These are phyloP conservation scores for Aix galericulata DNA, from an alignment of 2,113 vertebrate species.

Conservation along the genomic window DNA sequence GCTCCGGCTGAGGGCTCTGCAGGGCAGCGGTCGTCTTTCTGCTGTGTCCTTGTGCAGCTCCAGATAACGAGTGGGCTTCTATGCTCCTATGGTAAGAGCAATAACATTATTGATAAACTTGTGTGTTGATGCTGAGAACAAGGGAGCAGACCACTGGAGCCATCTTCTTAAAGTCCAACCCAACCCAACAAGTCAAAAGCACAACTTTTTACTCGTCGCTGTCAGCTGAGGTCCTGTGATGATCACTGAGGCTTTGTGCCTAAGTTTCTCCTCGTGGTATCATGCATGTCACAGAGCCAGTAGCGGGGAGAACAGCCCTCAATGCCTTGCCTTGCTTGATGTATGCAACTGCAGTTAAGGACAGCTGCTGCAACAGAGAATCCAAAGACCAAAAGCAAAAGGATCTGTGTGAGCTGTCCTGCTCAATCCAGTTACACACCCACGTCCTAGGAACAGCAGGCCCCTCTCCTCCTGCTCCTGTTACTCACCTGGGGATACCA, in stretches of 20 bases:
- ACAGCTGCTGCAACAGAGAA: background rate
- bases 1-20: background rate
- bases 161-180: background rate
- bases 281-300: background rate
- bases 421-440: too few species aligned
- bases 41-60: background rate
- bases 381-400: background rate
- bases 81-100: background rate
- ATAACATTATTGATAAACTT: background rate
- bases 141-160: fast-evolving
- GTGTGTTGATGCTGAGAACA: background rate
- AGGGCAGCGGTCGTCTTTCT: background rate
- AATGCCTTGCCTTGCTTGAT: background rate
- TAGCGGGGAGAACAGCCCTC: background rate
- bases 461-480: background rate
- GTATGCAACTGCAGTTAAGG: background rate
- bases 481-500: background rate
- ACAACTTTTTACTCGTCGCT: background rate
- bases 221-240: background rate
- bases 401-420: too few species aligned
- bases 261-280: background rate
- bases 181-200: background rate
- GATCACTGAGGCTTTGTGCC: background rate
- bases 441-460: background rate
- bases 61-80: background rate